Evolutionary conservation across 1,140 invertebrate species (phyloP).

Genomic region (Aphaenogaster ashmeadi): DNA sequence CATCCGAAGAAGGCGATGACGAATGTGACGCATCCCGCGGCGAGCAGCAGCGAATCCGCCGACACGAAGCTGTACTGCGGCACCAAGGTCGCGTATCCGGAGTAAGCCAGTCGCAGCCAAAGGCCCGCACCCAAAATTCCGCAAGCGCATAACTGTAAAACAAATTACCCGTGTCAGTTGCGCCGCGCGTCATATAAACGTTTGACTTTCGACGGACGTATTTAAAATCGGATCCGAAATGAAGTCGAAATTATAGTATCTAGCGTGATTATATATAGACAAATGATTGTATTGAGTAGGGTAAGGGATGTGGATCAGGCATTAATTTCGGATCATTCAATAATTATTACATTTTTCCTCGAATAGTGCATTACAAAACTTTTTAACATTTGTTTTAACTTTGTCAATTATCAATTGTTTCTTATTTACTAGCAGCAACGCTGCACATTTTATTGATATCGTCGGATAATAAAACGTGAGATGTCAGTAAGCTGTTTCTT

Average conservation of each 20-base stretch:
- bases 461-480: no score
- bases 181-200: constrained; percentile 17
- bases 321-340: no score
- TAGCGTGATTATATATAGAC: no score
- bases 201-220: not conserved
- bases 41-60: constrained; percentile 91
- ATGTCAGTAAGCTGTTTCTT: no score
- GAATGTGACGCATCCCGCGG: constrained; percentile 90
- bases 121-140: constrained; percentile 92
- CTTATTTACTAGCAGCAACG: no score
- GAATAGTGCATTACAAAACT: no score
- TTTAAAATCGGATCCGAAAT: not conserved
- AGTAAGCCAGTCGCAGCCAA: constrained; percentile 91
- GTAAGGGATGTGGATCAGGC: no score
- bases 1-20: constrained; percentile 93
- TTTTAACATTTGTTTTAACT: no score
- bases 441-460: no score
- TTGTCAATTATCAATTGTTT: no score
- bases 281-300: no score
- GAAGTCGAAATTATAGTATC: not conserved
- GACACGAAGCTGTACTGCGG: constrained; percentile 91
- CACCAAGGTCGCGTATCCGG: constrained; percentile 91
- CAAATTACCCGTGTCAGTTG: constrained; percentile 54
- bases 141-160: constrained; percentile 91
- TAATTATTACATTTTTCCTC: no score